phyloP scores from a whole-genome alignment of 2,113 vertebrate species.

The Syrrhaptes paradoxus region DNA sequence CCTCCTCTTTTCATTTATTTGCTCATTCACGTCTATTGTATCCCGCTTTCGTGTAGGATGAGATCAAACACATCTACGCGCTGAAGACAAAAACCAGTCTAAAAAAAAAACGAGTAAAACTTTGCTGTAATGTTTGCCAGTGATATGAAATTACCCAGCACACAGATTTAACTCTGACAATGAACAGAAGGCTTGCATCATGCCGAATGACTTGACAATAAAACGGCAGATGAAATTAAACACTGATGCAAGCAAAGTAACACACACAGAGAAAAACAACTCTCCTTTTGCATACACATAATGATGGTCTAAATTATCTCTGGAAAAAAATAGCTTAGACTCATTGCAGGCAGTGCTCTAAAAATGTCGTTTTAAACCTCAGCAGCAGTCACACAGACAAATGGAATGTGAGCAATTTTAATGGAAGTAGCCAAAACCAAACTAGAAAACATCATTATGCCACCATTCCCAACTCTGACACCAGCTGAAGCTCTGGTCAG shows the following conservation, averaged over 20 bases:
- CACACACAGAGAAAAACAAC: not conserved
- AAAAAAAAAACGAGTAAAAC: not conserved
- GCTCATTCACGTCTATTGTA: not conserved
- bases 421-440: not conserved
- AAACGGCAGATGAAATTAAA: constrained; percentile 38
- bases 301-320: not conserved
- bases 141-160: not conserved
- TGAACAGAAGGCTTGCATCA: constrained; percentile 8
- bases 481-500: not conserved
- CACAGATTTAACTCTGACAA: not conserved
- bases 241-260: constrained; percentile 37
- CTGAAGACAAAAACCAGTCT: not conserved
- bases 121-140: not conserved
- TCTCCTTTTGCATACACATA: not conserved
- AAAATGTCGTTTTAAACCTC: not conserved
- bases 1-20: not conserved
- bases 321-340: not conserved
- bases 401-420: not conserved
- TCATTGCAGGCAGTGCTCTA: not conserved
- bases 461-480: not conserved
- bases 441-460: not conserved
- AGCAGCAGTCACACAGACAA: not conserved
- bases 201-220: not conserved
- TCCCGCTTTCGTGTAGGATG: not conserved
- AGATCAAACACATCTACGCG: not conserved